Percentiles rank a stretch among this genome's conserved stretches.
phyloP scores from a whole-genome alignment of 2,888 invertebrate species.

The Apodemia hepburni region DNA sequence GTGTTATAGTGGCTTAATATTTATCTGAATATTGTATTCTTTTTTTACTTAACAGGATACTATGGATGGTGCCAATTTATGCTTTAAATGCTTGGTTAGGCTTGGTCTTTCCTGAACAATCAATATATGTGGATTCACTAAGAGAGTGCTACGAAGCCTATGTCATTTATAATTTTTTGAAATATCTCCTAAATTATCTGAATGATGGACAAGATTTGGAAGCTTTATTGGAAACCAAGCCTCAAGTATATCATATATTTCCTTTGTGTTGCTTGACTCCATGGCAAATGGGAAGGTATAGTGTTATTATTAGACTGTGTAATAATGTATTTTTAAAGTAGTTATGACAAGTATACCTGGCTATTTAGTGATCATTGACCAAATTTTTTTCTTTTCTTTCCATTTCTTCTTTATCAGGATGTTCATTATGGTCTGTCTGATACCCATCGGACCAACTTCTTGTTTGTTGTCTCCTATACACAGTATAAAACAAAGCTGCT shows the following conservation, averaged over 20 bases:
- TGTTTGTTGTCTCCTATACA: too few species aligned
- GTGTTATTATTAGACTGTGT: too few species aligned
- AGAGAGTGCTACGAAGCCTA: slow-evolving; percentile 98
- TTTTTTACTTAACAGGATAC: slow-evolving; percentile 78
- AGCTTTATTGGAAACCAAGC: slow-evolving; percentile 88
- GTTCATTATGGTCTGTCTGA: too few species aligned
- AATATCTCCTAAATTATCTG: slow-evolving; percentile 94
- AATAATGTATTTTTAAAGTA: too few species aligned
- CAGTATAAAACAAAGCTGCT: too few species aligned
- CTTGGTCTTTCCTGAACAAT: slow-evolving; percentile 90
- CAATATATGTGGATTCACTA: slow-evolving; percentile 95
- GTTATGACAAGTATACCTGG: too few species aligned
- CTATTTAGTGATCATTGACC: too few species aligned
- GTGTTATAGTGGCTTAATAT: neutral
- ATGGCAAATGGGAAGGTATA: slow-evolving; percentile 94
- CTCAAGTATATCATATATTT: slow-evolving; percentile 93
- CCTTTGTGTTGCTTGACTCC: slow-evolving; percentile 95
- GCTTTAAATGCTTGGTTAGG: slow-evolving; percentile 97
- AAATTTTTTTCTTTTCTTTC: too few species aligned
- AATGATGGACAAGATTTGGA: slow-evolving; percentile 93
- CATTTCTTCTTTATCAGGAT: too few species aligned
- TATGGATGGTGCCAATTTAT: slow-evolving; percentile 99
- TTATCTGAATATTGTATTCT: neutral
- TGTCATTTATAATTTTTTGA: slow-evolving; percentile 99
- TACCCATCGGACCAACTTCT: too few species aligned